Evolutionary conservation across 2,888 invertebrate species (phyloP).

Genomic region (Petrolisthes cinctipes): DNA sequence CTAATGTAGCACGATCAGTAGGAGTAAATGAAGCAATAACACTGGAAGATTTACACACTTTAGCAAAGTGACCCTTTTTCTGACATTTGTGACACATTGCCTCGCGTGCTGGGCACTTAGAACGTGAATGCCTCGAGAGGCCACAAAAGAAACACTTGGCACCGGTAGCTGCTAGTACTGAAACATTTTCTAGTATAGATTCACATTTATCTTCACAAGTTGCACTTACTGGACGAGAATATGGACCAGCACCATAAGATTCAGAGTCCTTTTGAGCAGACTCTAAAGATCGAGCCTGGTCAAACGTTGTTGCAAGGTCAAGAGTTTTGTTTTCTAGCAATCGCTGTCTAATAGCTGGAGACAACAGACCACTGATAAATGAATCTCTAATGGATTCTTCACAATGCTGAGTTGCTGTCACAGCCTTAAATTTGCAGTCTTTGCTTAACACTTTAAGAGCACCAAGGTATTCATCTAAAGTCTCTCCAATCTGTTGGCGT

Average conservation of each 20-base stretch:
- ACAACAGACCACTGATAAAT: slow-evolving; percentile 23
- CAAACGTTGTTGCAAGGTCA: slow-evolving; percentile 1
- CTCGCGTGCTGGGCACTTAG: slow-evolving; percentile 16
- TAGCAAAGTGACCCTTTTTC: slow-evolving; percentile 6
- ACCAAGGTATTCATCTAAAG: slow-evolving; percentile 43
- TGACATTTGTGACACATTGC: slow-evolving; percentile 14
- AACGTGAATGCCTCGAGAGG: not conserved
- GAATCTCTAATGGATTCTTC: too few relatives aligned
- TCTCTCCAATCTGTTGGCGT: too few relatives aligned
- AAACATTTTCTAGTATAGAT: not conserved
- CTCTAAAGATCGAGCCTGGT: slow-evolving; percentile 25
- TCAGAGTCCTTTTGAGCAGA: not conserved
- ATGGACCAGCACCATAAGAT: not conserved
- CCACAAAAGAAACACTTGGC: not conserved
- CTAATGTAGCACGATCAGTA: not conserved
- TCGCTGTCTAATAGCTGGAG: slow-evolving; percentile 27
- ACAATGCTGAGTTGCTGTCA: slow-evolving; percentile 32
- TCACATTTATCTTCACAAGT: not conserved
- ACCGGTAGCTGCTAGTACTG: not conserved
- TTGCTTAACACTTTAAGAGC: slow-evolving; percentile 22
- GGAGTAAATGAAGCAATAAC: not conserved
- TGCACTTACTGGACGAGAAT: not conserved
- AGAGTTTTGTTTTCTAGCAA: slow-evolving; percentile 38
- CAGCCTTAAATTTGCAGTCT: slow-evolving; percentile 38
- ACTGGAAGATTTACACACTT: not conserved